Evolutionary conservation across 2,113 vertebrate species (phyloP), one percentile per base, ranked within the genome.

Genomic region (Microcebus murinus): DNA sequence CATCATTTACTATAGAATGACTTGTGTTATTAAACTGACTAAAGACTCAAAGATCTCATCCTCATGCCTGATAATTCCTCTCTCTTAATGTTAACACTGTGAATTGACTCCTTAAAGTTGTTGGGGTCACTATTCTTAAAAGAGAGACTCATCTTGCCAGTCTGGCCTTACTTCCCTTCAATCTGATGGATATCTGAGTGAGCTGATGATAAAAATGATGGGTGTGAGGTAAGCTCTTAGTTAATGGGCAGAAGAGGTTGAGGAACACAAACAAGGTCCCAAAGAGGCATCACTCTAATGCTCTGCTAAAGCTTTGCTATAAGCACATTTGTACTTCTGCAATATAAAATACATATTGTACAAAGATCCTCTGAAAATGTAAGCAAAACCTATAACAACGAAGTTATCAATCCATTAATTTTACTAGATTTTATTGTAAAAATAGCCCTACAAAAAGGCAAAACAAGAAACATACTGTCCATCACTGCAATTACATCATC

Each of bases 401-500:
- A 92, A 5, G 23, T 79, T 80, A 59, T 50, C 39, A 91, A 92
- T 7, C 90, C 61, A 27, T 13, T 91, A 94, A 27, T 87, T 65
- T 79, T 55, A 90, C 21, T 45, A 95, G 50, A 85, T 59, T 95
- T 94, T 88, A 61, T 31, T 63, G 14, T 71, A 90, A 96, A 96
- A 95, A 91, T 65, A 90, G 82, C 15, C n/a, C 13, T 61, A 81
- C 50, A 48, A 86, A 94, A 96, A 29, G 90, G 31, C 42, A 87
- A 90, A 90, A 94, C 36, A 93, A 89, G 79, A 96, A 81, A 12
- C 68, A 86, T 21, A 83, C 57, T 65, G 48, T 77, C 74, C 52
- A 77, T 92, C 71, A 80, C 2, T 93, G 91, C 90, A 94, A 71
- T 94, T n/a, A 85, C 18, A 96, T 87, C 86, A 94, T 71, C 27